phyloP scores from a whole-genome alignment of 1,140 invertebrate species.

The Harpegnathos saltator region DNA sequence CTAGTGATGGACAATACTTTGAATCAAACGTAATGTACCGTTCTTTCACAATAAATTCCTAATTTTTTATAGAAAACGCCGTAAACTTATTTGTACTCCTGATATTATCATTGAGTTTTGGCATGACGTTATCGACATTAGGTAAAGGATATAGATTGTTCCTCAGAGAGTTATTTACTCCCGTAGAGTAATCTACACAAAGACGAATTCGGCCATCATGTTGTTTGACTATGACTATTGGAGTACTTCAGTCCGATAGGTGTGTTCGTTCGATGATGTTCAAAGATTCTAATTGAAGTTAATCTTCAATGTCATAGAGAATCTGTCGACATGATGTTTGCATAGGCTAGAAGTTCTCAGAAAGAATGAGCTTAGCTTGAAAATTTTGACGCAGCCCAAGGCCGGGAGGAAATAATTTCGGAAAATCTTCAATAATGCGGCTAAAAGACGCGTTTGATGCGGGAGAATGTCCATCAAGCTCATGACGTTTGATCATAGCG shows the following conservation, averaged over 20 bases:
- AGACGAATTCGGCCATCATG: slow-evolving; percentile 14
- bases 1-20: too few species aligned
- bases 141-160: slow-evolving; percentile 48
- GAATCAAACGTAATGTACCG: too few species aligned
- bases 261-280: slow-evolving; percentile 63
- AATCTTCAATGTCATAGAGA: slow-evolving; percentile 3
- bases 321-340: not conserved
- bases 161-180: slow-evolving; percentile 22
- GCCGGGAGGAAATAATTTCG: not conserved
- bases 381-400: not conserved
- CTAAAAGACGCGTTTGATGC: too few species aligned
- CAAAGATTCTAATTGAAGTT: not conserved
- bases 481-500: too few species aligned
- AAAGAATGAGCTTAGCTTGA: not conserved
- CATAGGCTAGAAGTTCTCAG: not conserved
- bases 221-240: slow-evolving; percentile 80
- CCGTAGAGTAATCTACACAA: slow-evolving; percentile 37
- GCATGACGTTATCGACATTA: not conserved
- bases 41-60: too few species aligned
- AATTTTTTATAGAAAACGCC: too few species aligned
- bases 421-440: too few species aligned
- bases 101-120: slow-evolving; percentile 9
- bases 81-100: too few species aligned
- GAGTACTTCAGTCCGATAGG: slow-evolving; percentile 79
- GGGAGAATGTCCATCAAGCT: too few species aligned